Conservation (phyloP, 2,888 invertebrate species). For the Notocelia uddmanniana region DNA sequence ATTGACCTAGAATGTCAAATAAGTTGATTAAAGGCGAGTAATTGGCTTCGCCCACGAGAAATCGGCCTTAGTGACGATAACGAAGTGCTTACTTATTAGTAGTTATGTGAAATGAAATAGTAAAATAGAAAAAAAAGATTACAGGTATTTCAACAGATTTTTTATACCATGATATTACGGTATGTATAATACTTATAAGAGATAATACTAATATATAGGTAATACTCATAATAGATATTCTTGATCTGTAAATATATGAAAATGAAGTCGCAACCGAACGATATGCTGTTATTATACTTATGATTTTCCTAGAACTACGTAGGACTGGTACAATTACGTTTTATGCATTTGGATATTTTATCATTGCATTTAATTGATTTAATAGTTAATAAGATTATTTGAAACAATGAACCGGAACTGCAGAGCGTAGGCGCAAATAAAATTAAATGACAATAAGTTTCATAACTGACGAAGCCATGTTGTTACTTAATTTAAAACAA, state of each 20-base stretch:
- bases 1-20: conserved; percentile 56
- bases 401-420: conserved; percentile 67
- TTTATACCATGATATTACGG: too few species aligned
- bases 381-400: conserved; percentile 42
- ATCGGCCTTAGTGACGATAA: conserved; percentile 55
- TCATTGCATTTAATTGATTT: neutral
- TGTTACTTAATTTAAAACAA: conserved; percentile 52
- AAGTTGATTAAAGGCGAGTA: conserved; percentile 54
- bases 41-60: conserved; percentile 50
- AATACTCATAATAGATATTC: too few species aligned
- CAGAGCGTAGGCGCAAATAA: conserved; percentile 58
- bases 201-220: too few species aligned
- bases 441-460: conserved; percentile 66
- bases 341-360: neutral
- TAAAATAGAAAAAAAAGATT: too few species aligned
- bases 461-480: conserved; percentile 66
- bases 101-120: neutral
- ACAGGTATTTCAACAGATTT: too few species aligned
- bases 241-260: too few species aligned
- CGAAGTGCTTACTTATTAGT: neutral
- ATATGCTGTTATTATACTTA: too few species aligned
- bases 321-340: conserved; percentile 47
- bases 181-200: too few species aligned
- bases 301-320: neutral
- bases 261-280: too few species aligned